Conservation (phyloP, 2,113 vertebrate genomes). For the Etheostoma cragini region DNA sequence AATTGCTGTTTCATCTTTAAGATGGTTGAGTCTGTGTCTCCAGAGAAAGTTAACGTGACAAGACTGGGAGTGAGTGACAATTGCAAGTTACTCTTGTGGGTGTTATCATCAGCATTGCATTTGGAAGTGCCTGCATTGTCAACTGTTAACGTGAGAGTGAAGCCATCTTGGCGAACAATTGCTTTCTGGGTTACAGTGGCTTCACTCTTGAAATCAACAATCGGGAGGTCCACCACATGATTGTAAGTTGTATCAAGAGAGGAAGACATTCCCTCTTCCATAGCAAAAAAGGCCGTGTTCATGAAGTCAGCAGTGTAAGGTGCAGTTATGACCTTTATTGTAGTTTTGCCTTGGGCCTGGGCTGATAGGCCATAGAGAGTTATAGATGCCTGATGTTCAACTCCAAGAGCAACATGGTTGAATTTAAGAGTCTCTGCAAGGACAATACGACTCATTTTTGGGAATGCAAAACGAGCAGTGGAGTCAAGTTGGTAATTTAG, state of each 20-base stretch:
- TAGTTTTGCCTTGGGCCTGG: conserved; percentile 84
- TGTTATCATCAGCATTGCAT: not conserved
- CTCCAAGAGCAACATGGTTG: conserved; percentile 77
- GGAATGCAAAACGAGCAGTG: conserved; percentile 71
- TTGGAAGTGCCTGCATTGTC: conserved; percentile 21
- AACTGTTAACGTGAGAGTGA: not conserved
- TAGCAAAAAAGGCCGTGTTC: conserved; percentile 22
- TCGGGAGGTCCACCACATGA: conserved; percentile 3
- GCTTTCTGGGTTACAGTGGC: conserved; percentile 16
- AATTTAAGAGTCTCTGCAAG: conserved; percentile 78
- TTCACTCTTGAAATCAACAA: not conserved
- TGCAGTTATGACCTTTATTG: conserved; percentile 77
- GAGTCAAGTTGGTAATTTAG: conserved; percentile 88
- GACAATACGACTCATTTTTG: conserved; percentile 25
- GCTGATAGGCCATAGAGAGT: conserved; percentile 79
- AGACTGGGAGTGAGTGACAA: conserved; percentile 73
- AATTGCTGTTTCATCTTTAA: conserved; percentile 87
- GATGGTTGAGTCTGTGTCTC: conserved; percentile 83
- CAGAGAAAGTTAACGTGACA: conserved; percentile 78
- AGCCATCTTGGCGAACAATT: conserved; percentile 5
- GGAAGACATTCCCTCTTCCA: conserved; percentile 22
- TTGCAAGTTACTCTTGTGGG: conserved; percentile 82
- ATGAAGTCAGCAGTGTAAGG: conserved; percentile 82
- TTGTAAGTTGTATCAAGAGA: conserved; percentile 15
- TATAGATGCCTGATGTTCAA: conserved; percentile 85